These are phyloP conservation scores for Ditylenchus weischeri DNA, from an alignment of 2,888 invertebrate species.

Conservation along the genomic window DNA sequence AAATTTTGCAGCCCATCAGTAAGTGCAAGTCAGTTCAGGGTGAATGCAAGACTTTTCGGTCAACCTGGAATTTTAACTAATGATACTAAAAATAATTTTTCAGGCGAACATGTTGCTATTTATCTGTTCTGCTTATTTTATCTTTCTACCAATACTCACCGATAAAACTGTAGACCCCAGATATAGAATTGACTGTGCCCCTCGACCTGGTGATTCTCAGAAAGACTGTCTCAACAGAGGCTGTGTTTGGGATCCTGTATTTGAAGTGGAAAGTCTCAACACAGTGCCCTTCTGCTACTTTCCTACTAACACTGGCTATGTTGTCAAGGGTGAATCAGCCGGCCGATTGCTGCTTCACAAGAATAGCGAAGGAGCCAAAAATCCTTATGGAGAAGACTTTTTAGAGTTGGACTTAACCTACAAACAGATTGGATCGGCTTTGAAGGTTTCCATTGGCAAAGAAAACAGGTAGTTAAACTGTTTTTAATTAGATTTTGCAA, in stretches of 20 bases:
- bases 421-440: constrained; percentile 26
- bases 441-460: constrained; percentile 31
- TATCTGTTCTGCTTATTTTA: too few relatives aligned
- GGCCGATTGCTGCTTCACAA: constrained; percentile 23
- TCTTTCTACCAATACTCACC: too few relatives aligned
- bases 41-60: too few relatives aligned
- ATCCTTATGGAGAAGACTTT: constrained; percentile 33
- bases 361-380: constrained; percentile 12
- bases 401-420: constrained; percentile 21
- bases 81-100: too few relatives aligned
- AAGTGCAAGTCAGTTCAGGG: too few relatives aligned
- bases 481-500: too few relatives aligned
- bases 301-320: constrained; percentile 34
- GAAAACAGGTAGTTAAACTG: constrained; percentile 9
- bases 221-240: constrained; percentile 25
- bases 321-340: constrained; percentile 11
- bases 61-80: too few relatives aligned
- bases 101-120: too few relatives aligned
- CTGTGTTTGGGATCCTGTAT: constrained; percentile 22
- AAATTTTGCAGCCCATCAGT: too few relatives aligned
- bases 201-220: constrained; percentile 21
- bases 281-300: constrained; percentile 31
- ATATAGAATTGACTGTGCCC: constrained; percentile 21
- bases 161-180: constrained; percentile 7
- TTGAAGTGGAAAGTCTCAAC: background rate